These are phyloP conservation scores for Vanacampus margaritifer DNA, from an alignment of 2,113 vertebrate genomes.

Conservation along the genomic window DNA sequence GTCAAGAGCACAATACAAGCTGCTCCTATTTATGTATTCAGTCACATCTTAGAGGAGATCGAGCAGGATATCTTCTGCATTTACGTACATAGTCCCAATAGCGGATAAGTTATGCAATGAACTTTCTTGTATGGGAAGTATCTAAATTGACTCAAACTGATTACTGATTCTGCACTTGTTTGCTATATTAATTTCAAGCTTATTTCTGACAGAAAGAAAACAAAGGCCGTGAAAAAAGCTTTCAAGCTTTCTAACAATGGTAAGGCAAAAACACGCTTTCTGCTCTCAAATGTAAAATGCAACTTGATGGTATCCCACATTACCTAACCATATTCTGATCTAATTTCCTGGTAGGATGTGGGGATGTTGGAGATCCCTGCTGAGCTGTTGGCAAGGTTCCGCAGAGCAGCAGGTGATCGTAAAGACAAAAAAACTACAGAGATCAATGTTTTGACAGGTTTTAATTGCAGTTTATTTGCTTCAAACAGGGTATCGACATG, in stretches of 20 bases:
- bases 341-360: constrained; percentile 76
- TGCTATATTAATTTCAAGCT: constrained; percentile 51
- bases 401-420: constrained; percentile 70
- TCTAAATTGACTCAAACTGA: not conserved
- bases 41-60: not conserved
- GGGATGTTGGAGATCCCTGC: constrained; percentile 87
- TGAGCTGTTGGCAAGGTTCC: constrained; percentile 83
- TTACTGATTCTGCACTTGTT: not conserved
- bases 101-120: not conserved
- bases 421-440: not conserved
- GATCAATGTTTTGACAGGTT: not conserved
- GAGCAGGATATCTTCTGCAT: too few relatives aligned
- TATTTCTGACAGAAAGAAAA: constrained; percentile 47
- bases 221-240: constrained; percentile 24
- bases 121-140: not conserved
- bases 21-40: not conserved
- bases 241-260: constrained; percentile 60
- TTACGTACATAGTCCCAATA: not conserved
- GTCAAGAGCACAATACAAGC: not conserved
- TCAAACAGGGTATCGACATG: constrained; percentile 54
- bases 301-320: not conserved
- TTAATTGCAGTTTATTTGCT: constrained; percentile 18
- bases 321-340: not conserved
- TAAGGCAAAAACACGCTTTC: constrained; percentile 39
- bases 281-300: not conserved